Conservation (phyloP, 1,140 invertebrate genomes). For the Drosophila auraria region DNA sequence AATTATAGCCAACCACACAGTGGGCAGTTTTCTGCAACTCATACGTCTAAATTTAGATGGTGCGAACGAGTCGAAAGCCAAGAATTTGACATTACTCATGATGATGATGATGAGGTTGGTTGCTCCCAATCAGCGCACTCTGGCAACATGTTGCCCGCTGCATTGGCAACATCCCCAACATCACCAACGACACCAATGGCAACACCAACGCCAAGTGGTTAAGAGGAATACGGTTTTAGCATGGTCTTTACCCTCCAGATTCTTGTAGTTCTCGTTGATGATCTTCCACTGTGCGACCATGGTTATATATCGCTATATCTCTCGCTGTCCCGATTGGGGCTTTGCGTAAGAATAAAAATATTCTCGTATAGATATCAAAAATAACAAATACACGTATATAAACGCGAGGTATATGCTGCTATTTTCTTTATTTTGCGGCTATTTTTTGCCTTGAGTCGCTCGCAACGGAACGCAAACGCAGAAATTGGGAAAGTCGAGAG, state of each 20-base stretch:
- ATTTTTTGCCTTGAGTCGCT: conserved; percentile 45
- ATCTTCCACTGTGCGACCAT: conserved; percentile 82
- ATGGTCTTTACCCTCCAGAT: conserved; percentile 79
- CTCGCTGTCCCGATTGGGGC: conserved; percentile 50
- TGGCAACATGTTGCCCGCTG: conserved; percentile 59
- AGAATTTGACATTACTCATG: conserved; percentile 69
- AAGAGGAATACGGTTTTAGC: not conserved
- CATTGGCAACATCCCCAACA: conserved; percentile 14
- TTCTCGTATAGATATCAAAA: conserved; percentile 65
- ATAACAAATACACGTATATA: conserved; percentile 56
- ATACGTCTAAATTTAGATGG: conserved; percentile 68
- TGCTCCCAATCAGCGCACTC: conserved; percentile 22
- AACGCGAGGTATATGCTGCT: conserved; percentile 41
- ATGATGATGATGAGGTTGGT: conserved; percentile 16
- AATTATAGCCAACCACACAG: conserved; percentile 40
- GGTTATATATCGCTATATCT: conserved; percentile 52
- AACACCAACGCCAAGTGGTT: not conserved
- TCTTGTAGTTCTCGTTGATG: conserved; percentile 82
- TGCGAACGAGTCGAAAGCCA: conserved; percentile 51
- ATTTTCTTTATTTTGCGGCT: conserved; percentile 42
- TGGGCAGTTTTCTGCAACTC: conserved; percentile 54
- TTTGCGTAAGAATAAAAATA: conserved; percentile 71
- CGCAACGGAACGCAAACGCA: conserved; percentile 10
- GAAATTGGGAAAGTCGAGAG: conserved; percentile 25
- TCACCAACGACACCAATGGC: not conserved